Conservation (phyloP, 2,113 vertebrate species). For the Poecilia latipinna region DNA sequence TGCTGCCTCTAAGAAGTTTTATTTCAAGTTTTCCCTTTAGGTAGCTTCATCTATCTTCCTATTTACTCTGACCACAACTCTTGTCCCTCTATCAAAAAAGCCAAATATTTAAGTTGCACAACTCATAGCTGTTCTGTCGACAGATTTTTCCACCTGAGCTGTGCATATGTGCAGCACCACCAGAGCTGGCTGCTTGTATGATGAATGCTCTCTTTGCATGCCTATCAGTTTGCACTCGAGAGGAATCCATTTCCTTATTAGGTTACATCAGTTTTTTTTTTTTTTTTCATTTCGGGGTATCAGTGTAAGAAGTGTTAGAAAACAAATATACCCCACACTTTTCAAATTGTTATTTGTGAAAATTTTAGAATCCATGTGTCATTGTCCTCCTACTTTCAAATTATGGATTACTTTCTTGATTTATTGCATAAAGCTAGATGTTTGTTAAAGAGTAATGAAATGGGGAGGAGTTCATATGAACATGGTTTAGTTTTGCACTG, state of each 20-base stretch:
- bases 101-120: no score
- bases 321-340: not conserved
- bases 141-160: not conserved
- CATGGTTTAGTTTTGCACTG: not conserved
- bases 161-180: not conserved
- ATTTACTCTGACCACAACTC: not conserved
- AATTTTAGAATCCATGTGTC: not conserved
- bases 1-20: not conserved
- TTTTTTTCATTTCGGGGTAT: no score
- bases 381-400: not conserved
- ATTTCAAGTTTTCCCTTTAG: no score
- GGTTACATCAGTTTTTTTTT: not conserved
- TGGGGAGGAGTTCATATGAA: constrained; percentile 30
- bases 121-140: no score
- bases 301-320: not conserved
- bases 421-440: not conserved
- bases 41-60: not conserved
- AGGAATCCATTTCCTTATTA: not conserved
- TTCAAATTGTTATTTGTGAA: not conserved
- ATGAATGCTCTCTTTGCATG: not conserved
- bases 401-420: not conserved
- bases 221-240: not conserved
- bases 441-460: not conserved
- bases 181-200: not conserved
- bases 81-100: no score